Conservation (phyloP, 2,888 invertebrate genomes). For the Brachynemurus nebulosus region DNA sequence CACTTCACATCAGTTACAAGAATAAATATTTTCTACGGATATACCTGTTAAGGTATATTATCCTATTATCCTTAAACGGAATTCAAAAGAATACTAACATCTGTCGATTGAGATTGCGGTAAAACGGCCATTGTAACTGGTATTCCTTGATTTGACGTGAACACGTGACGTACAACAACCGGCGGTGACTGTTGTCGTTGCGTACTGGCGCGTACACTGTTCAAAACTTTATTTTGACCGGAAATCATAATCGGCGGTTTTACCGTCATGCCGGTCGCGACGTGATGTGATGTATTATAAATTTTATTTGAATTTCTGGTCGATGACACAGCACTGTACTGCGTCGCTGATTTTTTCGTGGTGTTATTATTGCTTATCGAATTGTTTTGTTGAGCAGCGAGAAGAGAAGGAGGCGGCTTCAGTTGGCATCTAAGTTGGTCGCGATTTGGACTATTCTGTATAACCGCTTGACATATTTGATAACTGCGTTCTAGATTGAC, state of each 20-base stretch:
- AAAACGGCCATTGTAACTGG: slow-evolving; percentile 41
- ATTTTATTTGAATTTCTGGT: slow-evolving; percentile 27
- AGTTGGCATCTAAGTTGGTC: slow-evolving; percentile 74
- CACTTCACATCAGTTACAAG: no score
- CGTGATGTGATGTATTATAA: slow-evolving; percentile 31
- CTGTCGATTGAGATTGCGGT: slow-evolving; percentile 30
- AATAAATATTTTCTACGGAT: background rate
- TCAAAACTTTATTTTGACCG: slow-evolving; percentile 27
- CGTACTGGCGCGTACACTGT: slow-evolving; percentile 30
- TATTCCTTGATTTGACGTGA: slow-evolving; percentile 40
- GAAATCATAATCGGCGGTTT: slow-evolving; percentile 26
- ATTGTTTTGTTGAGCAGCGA: slow-evolving; percentile 31
- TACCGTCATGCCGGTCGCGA: slow-evolving; percentile 17
- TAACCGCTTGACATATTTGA: slow-evolving; percentile 86
- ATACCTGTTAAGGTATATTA: slow-evolving; percentile 1
- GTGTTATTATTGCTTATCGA: slow-evolving; percentile 23
- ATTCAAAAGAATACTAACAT: slow-evolving; percentile 5
- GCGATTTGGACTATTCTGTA: slow-evolving; percentile 85
- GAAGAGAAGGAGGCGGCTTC: slow-evolving; percentile 69
- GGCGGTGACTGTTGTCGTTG: slow-evolving; percentile 46
- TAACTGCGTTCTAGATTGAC: slow-evolving; percentile 89
- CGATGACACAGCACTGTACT: slow-evolving; percentile 31
- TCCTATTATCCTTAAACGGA: slow-evolving; percentile 1
- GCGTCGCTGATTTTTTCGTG: slow-evolving; percentile 27
- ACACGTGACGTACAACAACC: slow-evolving; percentile 46